These are phyloP conservation scores for Oryctes rhinoceros DNA, from an alignment of 1,140 invertebrate genomes.

Conservation along the genomic window DNA sequence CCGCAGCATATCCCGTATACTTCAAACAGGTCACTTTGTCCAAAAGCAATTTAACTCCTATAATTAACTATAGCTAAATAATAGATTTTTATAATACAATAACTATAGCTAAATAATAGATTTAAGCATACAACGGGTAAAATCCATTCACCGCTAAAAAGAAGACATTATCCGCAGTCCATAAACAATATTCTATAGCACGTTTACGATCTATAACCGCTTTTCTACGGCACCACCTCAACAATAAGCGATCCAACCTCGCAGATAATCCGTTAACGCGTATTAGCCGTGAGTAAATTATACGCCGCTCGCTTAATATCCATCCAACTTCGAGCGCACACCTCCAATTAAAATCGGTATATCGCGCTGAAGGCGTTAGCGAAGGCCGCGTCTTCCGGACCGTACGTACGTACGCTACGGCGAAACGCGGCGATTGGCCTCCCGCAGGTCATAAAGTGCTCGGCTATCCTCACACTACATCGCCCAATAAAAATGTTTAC, in stretches of 20 bases:
- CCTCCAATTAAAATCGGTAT: constrained; percentile 44
- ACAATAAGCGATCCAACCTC: not conserved
- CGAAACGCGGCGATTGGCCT: constrained; percentile 38
- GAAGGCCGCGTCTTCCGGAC: not conserved
- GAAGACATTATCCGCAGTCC: too few species aligned
- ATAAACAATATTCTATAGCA: too few species aligned
- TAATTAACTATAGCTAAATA: too few species aligned
- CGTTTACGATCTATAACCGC: too few species aligned
- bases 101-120: too few species aligned
- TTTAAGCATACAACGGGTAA: too few species aligned
- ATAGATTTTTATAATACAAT: too few species aligned
- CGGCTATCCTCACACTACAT: constrained; percentile 27
- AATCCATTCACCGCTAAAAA: too few species aligned
- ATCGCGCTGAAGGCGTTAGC: not conserved
- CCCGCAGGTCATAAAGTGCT: constrained; percentile 38
- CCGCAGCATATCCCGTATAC: too few species aligned
- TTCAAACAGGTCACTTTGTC: too few species aligned
- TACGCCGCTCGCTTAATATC: constrained; percentile 33
- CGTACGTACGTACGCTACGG: not conserved
- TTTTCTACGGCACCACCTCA: not conserved
- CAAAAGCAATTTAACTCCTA: too few species aligned
- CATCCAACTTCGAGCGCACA: constrained; percentile 40
- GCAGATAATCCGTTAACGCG: constrained; percentile 25
- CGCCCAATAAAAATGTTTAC: constrained; percentile 51
- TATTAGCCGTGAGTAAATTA: constrained; percentile 41